Percentiles rank a stretch among this genome's conserved stretches.
Conservation (phyloP, 1,140 invertebrate species). For the Yoshiicerus persimilis region DNA sequence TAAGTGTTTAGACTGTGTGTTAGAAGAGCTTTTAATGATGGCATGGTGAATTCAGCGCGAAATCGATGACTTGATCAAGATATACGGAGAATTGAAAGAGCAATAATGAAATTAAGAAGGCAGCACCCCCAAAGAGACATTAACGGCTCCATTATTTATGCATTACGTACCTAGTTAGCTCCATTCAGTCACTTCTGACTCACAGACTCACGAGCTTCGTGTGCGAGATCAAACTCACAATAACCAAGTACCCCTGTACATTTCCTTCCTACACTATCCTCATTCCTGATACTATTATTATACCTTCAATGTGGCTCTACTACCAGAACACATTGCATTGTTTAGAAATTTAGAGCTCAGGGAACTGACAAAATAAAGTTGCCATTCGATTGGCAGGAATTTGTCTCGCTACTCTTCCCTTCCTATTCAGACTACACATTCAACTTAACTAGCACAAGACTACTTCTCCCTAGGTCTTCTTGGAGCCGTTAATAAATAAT, state of each 20-base stretch:
- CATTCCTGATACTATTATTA: background rate
- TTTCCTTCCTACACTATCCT: background rate
- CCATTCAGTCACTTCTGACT: slow-evolving; percentile 16
- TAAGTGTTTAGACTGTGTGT: slow-evolving; percentile 14
- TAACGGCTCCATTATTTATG: slow-evolving; percentile 47
- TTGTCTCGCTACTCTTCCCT: too few species aligned
- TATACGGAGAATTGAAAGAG: slow-evolving; percentile 44
- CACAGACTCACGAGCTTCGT: background rate
- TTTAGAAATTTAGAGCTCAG: too few species aligned
- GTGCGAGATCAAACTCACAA: background rate
- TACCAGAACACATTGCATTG: too few species aligned
- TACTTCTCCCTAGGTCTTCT: too few species aligned
- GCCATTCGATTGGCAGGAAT: too few species aligned
- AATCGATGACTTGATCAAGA: slow-evolving; percentile 50
- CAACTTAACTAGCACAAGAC: too few species aligned
- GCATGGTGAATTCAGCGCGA: slow-evolving; percentile 45
- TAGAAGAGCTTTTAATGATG: slow-evolving; percentile 48
- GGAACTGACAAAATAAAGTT: too few species aligned
- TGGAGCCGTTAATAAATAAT: too few species aligned
- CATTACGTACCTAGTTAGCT: slow-evolving; percentile 34
- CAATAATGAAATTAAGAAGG: slow-evolving; percentile 48
- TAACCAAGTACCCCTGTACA: background rate
- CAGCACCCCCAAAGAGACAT: slow-evolving; percentile 43
- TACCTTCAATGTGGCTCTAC: too few species aligned
- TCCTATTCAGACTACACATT: too few species aligned